phyloP scores from a whole-genome alignment of 2,797 vertebrate species.

The Chaenodraco wilsoni region DNA sequence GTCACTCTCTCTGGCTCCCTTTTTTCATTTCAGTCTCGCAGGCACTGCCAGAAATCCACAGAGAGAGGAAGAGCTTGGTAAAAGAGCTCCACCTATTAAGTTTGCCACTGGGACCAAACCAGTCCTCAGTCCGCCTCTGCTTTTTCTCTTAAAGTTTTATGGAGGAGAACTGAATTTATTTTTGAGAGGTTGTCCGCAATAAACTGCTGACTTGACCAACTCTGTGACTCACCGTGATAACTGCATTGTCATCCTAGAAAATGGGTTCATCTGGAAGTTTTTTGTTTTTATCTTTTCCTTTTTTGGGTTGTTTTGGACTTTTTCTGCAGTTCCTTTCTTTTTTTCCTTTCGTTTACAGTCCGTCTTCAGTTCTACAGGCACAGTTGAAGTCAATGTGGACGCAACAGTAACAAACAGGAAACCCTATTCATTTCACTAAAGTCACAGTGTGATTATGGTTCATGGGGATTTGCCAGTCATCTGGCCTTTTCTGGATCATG shows the following conservation, averaged over 20 bases:
- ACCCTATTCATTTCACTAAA: constrained; percentile 43
- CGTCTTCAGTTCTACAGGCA: constrained; percentile 2
- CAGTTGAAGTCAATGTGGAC: constrained; percentile 43
- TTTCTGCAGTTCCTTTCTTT: not conserved
- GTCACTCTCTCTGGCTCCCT: constrained; percentile 38
- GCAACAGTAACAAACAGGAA: constrained; percentile 59
- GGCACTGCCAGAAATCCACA: constrained; percentile 54
- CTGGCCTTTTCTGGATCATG: constrained; percentile 24
- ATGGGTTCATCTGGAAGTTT: not conserved
- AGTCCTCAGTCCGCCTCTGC: not conserved
- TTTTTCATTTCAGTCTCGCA: constrained; percentile 37
- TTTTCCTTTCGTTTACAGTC: not conserved
- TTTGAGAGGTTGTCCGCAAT: constrained; percentile 6
- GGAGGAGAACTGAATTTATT: constrained; percentile 7
- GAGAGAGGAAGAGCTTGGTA: constrained; percentile 51
- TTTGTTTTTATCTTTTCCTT: not conserved
- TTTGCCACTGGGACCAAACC: constrained; percentile 38
- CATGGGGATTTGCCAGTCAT: constrained; percentile 29
- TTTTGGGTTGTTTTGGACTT: no score
- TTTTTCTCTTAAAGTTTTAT: not conserved
- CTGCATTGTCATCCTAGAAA: constrained; percentile 10
- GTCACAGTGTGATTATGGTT: constrained; percentile 53
- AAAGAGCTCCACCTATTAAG: constrained; percentile 60
- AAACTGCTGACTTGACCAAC: constrained; percentile 19
- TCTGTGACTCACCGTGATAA: constrained; percentile 8